phyloP scores from a whole-genome alignment of 2,888 invertebrate species.

The Caenorhabditis becei region DNA sequence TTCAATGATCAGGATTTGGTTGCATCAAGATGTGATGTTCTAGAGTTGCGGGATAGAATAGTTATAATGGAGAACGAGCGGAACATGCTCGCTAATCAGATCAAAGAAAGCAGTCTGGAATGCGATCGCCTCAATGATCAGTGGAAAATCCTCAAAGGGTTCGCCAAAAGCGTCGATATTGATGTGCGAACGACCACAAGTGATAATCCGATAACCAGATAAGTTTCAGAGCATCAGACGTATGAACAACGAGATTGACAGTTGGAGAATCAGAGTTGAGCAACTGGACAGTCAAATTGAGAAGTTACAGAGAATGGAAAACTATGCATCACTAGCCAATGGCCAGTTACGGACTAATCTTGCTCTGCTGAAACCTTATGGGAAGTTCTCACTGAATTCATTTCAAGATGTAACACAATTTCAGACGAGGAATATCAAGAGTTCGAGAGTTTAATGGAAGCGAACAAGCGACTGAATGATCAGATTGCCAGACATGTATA shows the following conservation, averaged over 20 bases:
- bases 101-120: slow-evolving; percentile 41
- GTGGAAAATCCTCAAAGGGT: slow-evolving; percentile 51
- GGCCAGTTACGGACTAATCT: slow-evolving; percentile 43
- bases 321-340: slow-evolving; percentile 52
- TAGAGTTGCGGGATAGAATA: slow-evolving; percentile 38
- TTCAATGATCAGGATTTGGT: slow-evolving; percentile 44
- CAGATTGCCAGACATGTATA: slow-evolving; percentile 37
- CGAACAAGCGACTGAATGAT: slow-evolving; percentile 39
- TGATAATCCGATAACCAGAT: neutral
- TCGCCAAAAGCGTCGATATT: slow-evolving; percentile 35
- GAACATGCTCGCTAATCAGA: slow-evolving; percentile 34
- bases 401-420: neutral
- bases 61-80: slow-evolving; percentile 47
- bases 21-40: slow-evolving; percentile 35
- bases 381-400: neutral
- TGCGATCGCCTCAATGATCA: slow-evolving; percentile 48
- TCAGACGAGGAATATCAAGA: slow-evolving; percentile 59
- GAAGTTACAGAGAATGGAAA: slow-evolving; percentile 49
- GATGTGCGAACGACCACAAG: slow-evolving; percentile 18
- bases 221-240: slow-evolving; percentile 24
- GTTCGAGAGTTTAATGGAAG: slow-evolving; percentile 47
- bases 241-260: slow-evolving; percentile 27
- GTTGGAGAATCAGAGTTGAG: slow-evolving; percentile 46
- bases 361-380: slow-evolving; percentile 58
- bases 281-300: slow-evolving; percentile 37